phyloP scores from a whole-genome alignment of 2,113 vertebrate species.

The Ptilorrhoa leucosticta region DNA sequence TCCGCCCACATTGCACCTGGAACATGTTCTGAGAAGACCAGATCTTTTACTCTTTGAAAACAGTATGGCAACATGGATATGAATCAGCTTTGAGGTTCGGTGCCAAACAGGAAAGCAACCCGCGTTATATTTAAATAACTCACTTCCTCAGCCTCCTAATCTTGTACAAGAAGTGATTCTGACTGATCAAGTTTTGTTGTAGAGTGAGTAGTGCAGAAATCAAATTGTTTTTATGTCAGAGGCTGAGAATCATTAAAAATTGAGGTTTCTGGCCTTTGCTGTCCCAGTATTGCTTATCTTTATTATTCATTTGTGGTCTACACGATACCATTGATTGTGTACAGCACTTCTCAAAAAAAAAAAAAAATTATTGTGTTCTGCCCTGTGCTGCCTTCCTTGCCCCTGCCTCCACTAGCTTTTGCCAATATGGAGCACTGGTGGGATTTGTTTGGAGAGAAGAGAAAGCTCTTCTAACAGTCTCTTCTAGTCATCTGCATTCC shows the following conservation, averaged over 20 bases:
- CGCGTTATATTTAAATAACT: slow-evolving; percentile 31
- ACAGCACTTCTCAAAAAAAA: not conserved
- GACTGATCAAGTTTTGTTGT: not conserved
- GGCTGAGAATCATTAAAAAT: not conserved
- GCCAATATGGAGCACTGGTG: not conserved
- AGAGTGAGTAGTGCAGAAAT: not conserved
- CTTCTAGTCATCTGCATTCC: not conserved
- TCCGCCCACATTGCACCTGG: not conserved
- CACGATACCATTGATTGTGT: not conserved
- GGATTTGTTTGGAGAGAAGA: not conserved
- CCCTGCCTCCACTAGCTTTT: not conserved
- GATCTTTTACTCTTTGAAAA: not conserved
- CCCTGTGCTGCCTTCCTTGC: not conserved
- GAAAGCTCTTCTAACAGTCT: not conserved
- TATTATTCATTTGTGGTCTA: not conserved
- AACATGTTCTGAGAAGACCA: not conserved
- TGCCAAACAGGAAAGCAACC: slow-evolving; percentile 48
- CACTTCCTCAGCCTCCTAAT: slow-evolving; percentile 38
- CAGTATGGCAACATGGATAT: slow-evolving; percentile 15
- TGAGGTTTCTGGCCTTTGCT: not conserved
- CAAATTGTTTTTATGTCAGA: not conserved
- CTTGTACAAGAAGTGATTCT: not conserved
- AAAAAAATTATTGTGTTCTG: not conserved
- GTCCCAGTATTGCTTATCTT: not conserved
- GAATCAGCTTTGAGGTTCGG: slow-evolving; percentile 24